Evolutionary conservation across 2,888 invertebrate genomes (phyloP), one percentile per base, ranked within the genome.

Genomic region (Tenthredo amoena): DNA sequence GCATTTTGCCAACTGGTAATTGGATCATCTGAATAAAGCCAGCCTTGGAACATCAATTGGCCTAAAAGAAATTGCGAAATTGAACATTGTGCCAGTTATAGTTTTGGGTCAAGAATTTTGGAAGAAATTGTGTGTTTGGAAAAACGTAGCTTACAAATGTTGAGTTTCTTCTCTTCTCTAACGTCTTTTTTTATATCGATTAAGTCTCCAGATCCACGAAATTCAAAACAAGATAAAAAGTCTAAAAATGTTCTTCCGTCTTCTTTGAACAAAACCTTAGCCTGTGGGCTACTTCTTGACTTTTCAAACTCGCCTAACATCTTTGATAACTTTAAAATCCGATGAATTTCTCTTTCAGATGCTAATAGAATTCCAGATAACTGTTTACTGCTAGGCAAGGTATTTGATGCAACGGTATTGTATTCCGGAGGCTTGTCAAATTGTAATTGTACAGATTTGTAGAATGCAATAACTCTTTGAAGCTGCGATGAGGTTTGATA

Each of bases 111-210:
- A 55, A 34, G n/a, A 40, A 43, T 43, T 43, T 74, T 26, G 26
- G 12, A 62, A 1, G 9, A 12, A 26, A 47, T 34, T 55, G 50
- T 5, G 0, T 7, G 5, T 21, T 7, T 50, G 9, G 34, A 21
- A 71, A 12, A 68, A 79, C 7, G 55, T 55, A n/a, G 89, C 91
- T 90, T 88, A 92, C 93, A 88, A 76, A 94, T 92, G 89, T 92
- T 91, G 89, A 92, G 93, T 76, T 94, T 89, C 85, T 93, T 91
- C 15, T 92, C 93, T 5, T 93, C 92, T 50, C 92, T 93, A 2
- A 94, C 84, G 85, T 92, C 91, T 77, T 93, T 91, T 81, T 94
- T 94, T 50, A 95, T 90, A 79, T 90, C 90, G 43, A 95, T 91
- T 0, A 91, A 90, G n/a, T 92, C 77, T 85, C 87, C 88, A 31